A percentile compares a stretch with the other conserved stretches of the same genome.
phyloP scores from a whole-genome alignment of 2,797 vertebrate genomes.

The Pseudocheirus occidentalis region DNA sequence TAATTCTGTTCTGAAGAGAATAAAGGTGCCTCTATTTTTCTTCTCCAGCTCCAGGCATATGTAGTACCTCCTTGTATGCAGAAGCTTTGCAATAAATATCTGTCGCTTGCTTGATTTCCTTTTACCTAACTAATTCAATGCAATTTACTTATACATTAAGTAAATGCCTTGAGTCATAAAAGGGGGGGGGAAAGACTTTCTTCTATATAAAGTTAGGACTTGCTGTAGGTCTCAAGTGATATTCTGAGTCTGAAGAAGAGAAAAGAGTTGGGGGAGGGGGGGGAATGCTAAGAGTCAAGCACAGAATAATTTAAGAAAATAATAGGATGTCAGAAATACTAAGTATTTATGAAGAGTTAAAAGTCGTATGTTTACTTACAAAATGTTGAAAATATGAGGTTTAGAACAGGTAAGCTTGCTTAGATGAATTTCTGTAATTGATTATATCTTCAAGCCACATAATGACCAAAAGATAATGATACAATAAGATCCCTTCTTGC shows the following conservation, averaged over 20 bases:
- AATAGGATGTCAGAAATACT: neutral
- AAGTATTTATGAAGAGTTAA: neutral
- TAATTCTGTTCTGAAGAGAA: neutral
- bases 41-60: neutral
- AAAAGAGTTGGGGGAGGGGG: neutral
- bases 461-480: neutral
- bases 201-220: neutral
- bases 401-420: neutral
- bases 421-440: neutral
- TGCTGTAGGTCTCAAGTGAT: neutral
- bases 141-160: neutral
- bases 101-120: neutral
- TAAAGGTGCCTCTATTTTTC: neutral
- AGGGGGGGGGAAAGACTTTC: neutral
- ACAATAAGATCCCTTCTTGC: neutral
- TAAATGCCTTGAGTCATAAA: neutral
- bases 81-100: neutral
- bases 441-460: neutral
- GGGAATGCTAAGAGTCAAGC: neutral
- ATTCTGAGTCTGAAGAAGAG: neutral
- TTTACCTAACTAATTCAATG: neutral
- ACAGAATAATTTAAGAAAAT: neutral
- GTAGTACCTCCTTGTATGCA: neutral
- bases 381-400: neutral
- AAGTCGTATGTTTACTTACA: neutral